Evolutionary conservation across 2,888 invertebrate species (phyloP), one percentile per base, ranked within the genome.

Genomic region (Germaria angustata): DNA sequence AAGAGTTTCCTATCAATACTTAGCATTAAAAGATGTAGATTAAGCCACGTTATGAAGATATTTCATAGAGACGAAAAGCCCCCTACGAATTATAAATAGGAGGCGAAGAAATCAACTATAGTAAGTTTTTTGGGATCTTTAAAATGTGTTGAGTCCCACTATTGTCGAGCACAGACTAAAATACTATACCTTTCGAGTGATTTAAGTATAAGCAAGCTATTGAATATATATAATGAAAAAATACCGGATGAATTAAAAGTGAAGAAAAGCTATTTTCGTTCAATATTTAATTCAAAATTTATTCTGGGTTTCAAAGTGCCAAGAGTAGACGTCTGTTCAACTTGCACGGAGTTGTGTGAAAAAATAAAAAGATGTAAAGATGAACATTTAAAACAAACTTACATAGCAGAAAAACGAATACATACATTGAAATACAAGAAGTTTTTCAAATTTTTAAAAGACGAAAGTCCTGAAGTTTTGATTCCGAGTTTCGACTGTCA

Each of bases 71-170:
- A 59, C 11, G 59, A n/a, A 39, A 32, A 39, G 36, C 39, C 36
- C 20, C 36, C 36, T 20, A 36, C n/a, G 13, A 39, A 39, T n/a
- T n/a, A n/a, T n/a, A n/a, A n/a, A n/a, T n/a, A n/a, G n/a, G n/a
- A n/a, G n/a, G n/a, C n/a, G n/a, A n/a, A n/a, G n/a, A 57, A 22
- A 59, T 13, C 59, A 59, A 22, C 59, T 22, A 15, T 36, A 22
- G 20, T 22, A 59, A 59, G 39, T 22, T 39, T 36, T 22, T 59
- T 39, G 22, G 39, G 8, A 22, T 59, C 59, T 59, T 22, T 59
- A 13, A 59, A 20, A 59, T 59, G 59, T 59, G 22, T 59, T 59
- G 59, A 59, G 32, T 59, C 36, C n/a, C 39, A 59, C 39, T 59
- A 39, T 39, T 59, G 36, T 59, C 59, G 39, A 39, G 59, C n/a